Evolutionary conservation across 2,797 vertebrate genomes (phyloP), one percentile per base, ranked within the genome.

Genomic region (Danionella dracula): DNA sequence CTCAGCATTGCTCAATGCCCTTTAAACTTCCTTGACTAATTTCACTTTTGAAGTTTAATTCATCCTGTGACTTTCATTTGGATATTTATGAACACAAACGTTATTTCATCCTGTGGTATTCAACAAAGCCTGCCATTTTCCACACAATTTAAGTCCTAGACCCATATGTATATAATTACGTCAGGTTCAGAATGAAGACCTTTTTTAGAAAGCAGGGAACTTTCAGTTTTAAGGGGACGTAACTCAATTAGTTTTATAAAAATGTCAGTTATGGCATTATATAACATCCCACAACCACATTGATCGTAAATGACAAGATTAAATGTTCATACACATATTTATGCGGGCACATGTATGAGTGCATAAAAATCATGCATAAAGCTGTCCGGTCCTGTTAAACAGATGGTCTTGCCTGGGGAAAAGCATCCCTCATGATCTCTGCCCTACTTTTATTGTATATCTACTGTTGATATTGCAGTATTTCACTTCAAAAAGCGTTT

Each of bases 301-400:
- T 44, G 40, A 35, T 54, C 6, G 11, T 34, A 64, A 64, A 54
- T 27, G 38, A 64, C 46, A 62, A 8, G 50, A 37, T 34, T 11
- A 23, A 38, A 12, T 10, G 21, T 44, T 64, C 16, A 49, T 17
- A 45, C 15, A 56, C 21, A 5, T 7, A 1, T 56, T 5, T 40
- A 55, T 16, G 21, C 6, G 6, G 0, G 1, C 29, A 17, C 27
- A 10, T 29, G 37, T 44, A 38, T 29, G 56, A 38, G 11, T 49
- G 1, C 53, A 45, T 23, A 34, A 13, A 29, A 16, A 19, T 3
- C 2, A 46, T 38, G 21, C 31, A 6, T 38, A 48, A 46, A 37
- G 44, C 34, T 20, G 41, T 48, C 42, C 1, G 13, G 13, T 56
- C 51, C 15, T 13, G 51, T 66, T 66, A 46, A 44, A 46, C 21